Evolutionary conservation across 2,113 vertebrate genomes (phyloP), one percentile per base, ranked within the genome.

Genomic region (Mobula birostris): DNA sequence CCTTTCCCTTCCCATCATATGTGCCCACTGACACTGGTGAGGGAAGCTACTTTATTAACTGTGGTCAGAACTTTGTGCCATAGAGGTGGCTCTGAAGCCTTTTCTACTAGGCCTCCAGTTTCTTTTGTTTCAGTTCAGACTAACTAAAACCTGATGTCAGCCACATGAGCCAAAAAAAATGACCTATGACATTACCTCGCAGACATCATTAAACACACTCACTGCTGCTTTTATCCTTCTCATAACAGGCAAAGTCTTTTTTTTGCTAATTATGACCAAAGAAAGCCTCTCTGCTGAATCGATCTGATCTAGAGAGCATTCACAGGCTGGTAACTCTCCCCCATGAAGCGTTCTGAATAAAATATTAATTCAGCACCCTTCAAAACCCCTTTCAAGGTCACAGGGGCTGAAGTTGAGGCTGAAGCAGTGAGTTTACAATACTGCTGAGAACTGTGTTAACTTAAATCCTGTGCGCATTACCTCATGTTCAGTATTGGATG

Each of bases 331-430:
- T 93, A 93, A 93, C 74, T 40, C 32, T n/a, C 85, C 36, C 66
- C 72, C 90, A 93, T 93, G 21, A 93, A 74, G 90, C 68, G 90
- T 27, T 68, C 19, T 72, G 90, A 48, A 93, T 93, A 93, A 93
- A 93, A 93, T 93, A 93, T 93, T 93, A 93, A 93, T 74, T 72
- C 90, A 48, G 90, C 29, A 66, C 70, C 90, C n/a, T 93, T 72
- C 90, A 70, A 74, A 72, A 70, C 19, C 32, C 90, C 90, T 27
- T 61, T 70, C 68, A 74, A 93, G 90, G 90, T 93, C 90, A 93
- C 66, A 48, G 68, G 29, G 85, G 21, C 68, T 74, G 66, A 93
- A 93, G 36, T 93, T 93, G 90, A 17, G 36, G 19, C 32, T 29
- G 90, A 93, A 36, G 90, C 21, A 27, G n/a, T 7, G 63, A 91